Percentiles rank a stretch among this genome's conserved stretches.
Evolutionary conservation across 2,113 vertebrate species (phyloP).

Genomic region (Catharus fuscescens): DNA sequence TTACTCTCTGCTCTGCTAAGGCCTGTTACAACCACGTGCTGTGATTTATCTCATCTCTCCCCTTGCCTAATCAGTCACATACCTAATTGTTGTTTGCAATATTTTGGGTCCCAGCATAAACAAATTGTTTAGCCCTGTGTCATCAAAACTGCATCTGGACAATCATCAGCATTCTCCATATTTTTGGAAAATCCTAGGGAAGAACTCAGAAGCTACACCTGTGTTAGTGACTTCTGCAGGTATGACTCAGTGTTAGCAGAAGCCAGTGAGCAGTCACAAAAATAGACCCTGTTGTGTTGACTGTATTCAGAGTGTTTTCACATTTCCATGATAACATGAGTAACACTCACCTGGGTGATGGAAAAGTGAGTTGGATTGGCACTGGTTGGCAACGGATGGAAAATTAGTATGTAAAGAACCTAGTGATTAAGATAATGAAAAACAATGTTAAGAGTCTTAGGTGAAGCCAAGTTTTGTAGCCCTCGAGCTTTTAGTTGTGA

Average conservation of each 20-base stretch:
- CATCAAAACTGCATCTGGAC: conserved; percentile 18
- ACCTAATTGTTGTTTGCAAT: conserved; percentile 2
- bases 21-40: conserved; percentile 43
- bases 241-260: not conserved
- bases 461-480: conserved; percentile 61
- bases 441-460: conserved; percentile 59
- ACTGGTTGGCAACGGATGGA: conserved; percentile 32
- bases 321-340: conserved; percentile 46
- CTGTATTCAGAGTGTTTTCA: not conserved
- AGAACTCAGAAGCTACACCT: not conserved
- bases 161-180: not conserved
- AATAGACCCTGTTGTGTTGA: not conserved
- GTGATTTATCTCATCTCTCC: conserved; percentile 58
- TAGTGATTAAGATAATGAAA: conserved; percentile 66
- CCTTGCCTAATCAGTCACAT: conserved; percentile 43
- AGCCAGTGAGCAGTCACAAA: not conserved
- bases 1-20: conserved; percentile 46
- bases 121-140: conserved; percentile 49
- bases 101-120: conserved; percentile 4
- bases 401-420: conserved; percentile 67
- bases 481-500: conserved; percentile 64
- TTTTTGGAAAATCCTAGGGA: not conserved
- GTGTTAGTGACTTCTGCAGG: not conserved
- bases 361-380: not conserved
- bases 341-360: conserved; percentile 61